Conservation (phyloP, 2,888 invertebrate species). For the Ormyrus pomaceus region DNA sequence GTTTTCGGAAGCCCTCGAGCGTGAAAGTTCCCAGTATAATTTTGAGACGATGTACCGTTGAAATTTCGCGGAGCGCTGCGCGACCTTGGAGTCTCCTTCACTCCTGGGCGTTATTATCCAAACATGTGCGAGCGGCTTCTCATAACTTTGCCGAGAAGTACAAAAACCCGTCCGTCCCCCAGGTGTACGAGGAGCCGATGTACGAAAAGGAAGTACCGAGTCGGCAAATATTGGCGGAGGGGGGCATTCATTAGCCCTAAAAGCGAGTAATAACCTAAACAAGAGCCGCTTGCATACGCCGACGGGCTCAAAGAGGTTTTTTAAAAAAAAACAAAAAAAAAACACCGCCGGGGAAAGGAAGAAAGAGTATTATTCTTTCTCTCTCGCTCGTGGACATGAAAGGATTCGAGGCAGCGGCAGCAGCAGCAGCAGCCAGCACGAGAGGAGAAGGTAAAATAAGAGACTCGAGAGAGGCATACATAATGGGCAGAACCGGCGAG, state of each 20-base stretch:
- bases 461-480: constrained; percentile 29
- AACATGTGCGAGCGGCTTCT: too few relatives aligned
- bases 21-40: too few relatives aligned
- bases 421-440: too few relatives aligned
- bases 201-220: neutral
- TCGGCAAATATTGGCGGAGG: constrained; percentile 40
- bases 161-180: neutral
- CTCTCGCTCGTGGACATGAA: constrained; percentile 40
- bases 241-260: constrained; percentile 42
- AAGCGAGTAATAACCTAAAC: constrained; percentile 41
- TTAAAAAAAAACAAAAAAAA: neutral
- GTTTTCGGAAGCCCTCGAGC: too few relatives aligned
- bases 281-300: constrained; percentile 14
- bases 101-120: too few relatives aligned
- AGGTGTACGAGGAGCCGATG: neutral
- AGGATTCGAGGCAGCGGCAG: constrained; percentile 32
- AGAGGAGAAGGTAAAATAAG: constrained; percentile 36
- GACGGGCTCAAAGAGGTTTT: constrained; percentile 3
- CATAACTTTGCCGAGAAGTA: too few relatives aligned
- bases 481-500: constrained; percentile 40
- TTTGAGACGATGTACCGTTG: too few relatives aligned
- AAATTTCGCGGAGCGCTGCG: too few relatives aligned
- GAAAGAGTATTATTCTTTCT: constrained; percentile 36
- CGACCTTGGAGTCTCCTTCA: too few relatives aligned
- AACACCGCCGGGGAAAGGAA: neutral